Conservation (phyloP, 1,140 invertebrate species). For the Macrobrachium nipponense region DNA sequence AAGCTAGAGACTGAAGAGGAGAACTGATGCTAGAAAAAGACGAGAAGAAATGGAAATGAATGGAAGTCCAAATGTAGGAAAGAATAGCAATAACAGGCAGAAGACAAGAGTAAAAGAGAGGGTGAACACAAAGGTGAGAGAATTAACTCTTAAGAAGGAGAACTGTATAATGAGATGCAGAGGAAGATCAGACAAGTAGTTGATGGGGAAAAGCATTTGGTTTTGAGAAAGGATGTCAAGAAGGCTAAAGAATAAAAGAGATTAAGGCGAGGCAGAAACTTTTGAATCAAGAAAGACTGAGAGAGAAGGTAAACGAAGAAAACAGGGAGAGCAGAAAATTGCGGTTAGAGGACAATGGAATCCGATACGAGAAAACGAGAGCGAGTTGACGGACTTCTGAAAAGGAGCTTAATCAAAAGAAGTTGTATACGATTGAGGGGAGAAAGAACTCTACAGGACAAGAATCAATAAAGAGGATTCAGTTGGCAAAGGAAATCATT, state of each 20-base stretch:
- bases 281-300: neutral
- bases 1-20: neutral
- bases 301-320: neutral
- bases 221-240: neutral
- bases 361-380: neutral
- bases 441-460: too few relatives aligned
- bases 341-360: neutral
- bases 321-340: neutral
- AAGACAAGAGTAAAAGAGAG: neutral
- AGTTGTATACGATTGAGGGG: too few relatives aligned
- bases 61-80: too few relatives aligned
- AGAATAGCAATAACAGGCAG: neutral
- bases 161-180: neutral
- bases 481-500: too few relatives aligned
- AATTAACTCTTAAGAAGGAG: neutral
- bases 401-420: too few relatives aligned
- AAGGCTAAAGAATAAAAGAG: neutral
- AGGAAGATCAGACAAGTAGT: neutral
- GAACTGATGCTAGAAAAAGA: neutral
- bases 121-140: neutral
- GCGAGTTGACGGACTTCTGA: neutral
- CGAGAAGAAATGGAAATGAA: neutral
- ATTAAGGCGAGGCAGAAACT: conserved; percentile 12
- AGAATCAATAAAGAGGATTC: too few relatives aligned
- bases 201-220: neutral